Base-by-base conservation (phyloP, 1,140 invertebrate species). In the Caenorhabditis brenneri region DNA sequence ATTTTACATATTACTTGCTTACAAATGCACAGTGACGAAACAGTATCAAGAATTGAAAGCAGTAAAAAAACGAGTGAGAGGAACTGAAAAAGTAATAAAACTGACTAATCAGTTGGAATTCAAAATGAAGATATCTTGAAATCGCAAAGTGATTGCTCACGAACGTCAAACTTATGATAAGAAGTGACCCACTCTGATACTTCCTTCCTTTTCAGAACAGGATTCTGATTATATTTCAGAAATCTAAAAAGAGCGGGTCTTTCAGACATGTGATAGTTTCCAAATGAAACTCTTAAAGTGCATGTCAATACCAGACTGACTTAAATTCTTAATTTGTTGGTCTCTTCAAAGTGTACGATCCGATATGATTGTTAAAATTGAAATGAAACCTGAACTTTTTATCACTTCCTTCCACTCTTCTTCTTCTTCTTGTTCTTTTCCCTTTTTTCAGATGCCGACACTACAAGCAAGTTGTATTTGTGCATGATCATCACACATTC, bases 401-500 rank as follows among this genome's bases (percentile, higher is more conserved):
- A 74, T 74, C 65, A 74, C 36, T n/a, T n/a, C n/a, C n/a, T n/a
- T n/a, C n/a, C n/a, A n/a, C n/a, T n/a, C n/a, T 46, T n/a, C 36
- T 42, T 42, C 39, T 6, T 15, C 22, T 42, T 46, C 22, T 36
- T 36, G 15, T 2, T 24, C 6, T 74, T 24, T 42, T 12, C 42
- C 24, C 22, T 46, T n/a, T 42, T 74, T 65, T 36, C 58, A 65
- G 58, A 65, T 65, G 58, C 31, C 58, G 58, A 65, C 58, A 33
- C 10, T 33, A 15, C 6, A 2, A 27, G 24, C 22, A 58, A 29
- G n/a, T 2, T 19, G 31, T 65, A 65, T 65, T 65, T 65, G 58
- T 74, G 65, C 36, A 74, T 74, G 65, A 74, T 42, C 65, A 74
- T 42, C 65, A 42, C 65, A 74, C 65, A 74, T 27, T 65, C 48